These are phyloP conservation scores for Oscheius sp. DNA, from an alignment of 2,888 invertebrate species.

Conservation along the genomic window DNA sequence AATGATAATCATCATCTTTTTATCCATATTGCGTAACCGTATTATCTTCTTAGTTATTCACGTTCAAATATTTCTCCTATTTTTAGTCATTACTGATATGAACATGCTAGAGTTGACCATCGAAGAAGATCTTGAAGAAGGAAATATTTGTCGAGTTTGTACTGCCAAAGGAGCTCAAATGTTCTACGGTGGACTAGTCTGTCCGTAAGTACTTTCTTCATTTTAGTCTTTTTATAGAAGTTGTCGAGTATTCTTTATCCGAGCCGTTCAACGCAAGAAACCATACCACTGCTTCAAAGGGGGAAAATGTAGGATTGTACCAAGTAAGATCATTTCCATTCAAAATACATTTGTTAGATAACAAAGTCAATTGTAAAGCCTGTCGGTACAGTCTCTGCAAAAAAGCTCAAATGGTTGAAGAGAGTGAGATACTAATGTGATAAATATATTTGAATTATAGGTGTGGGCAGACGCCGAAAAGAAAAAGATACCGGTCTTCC, in stretches of 20 bases:
- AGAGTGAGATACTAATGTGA: background rate
- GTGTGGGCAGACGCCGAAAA: slow-evolving; percentile 12
- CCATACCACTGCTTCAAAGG: slow-evolving; percentile 12
- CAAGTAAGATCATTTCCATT: background rate
- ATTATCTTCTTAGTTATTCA: too few relatives aligned
- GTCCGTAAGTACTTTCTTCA: slow-evolving; percentile 14
- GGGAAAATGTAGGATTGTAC: background rate
- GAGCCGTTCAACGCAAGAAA: slow-evolving; percentile 2
- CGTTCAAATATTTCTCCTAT: too few relatives aligned
- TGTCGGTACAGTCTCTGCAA: slow-evolving; percentile 6
- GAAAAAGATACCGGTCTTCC: slow-evolving; percentile 10
- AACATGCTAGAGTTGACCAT: too few relatives aligned
- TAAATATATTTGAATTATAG: background rate
- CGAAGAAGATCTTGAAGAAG: too few relatives aligned
- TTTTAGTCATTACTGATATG: too few relatives aligned
- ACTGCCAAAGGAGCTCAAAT: slow-evolving; percentile 3
- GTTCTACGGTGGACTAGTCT: slow-evolving; percentile 18
- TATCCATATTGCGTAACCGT: too few relatives aligned
- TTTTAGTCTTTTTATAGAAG: background rate
- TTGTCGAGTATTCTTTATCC: slow-evolving; percentile 17
- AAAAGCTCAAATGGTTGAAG: slow-evolving; percentile 14
- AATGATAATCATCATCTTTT: too few relatives aligned
- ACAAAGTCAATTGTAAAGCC: slow-evolving; percentile 15
- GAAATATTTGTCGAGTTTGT: slow-evolving; percentile 8
- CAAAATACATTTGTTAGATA: background rate